phyloP scores from a whole-genome alignment of 2,888 invertebrate genomes.

The Stenotaenia linearis region DNA sequence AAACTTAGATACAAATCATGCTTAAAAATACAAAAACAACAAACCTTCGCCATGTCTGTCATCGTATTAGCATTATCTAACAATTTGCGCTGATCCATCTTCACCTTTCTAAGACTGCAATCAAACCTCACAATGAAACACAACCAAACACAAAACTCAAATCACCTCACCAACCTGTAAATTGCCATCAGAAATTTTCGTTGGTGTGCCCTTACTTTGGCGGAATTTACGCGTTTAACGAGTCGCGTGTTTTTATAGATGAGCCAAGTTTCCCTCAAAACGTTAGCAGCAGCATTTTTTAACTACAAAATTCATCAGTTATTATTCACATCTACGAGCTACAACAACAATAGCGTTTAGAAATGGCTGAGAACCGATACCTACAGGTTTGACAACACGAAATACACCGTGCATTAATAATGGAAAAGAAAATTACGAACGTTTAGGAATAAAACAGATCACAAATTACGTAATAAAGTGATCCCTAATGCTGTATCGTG shows the following conservation, averaged over 20 bases:
- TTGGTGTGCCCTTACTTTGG: conserved; percentile 95
- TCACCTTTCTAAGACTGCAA: conserved; percentile 90
- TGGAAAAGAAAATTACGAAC: not conserved
- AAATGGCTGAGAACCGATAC: not conserved
- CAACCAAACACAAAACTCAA: not conserved
- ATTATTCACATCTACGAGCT: not conserved
- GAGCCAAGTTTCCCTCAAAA: conserved; percentile 98
- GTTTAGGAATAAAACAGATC: not conserved
- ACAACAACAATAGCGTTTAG: too few relatives aligned
- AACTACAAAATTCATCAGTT: conserved; percentile 61
- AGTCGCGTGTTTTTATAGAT: conserved; percentile 99
- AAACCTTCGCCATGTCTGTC: conserved; percentile 98
- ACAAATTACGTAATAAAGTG: too few relatives aligned
- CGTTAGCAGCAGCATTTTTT: conserved; percentile 99
- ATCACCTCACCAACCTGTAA: conserved; percentile 79
- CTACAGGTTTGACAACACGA: not conserved
- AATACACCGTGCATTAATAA: not conserved
- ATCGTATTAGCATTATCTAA: conserved; percentile 99
- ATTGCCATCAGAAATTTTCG: conserved; percentile 98
- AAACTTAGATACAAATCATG: too few relatives aligned
- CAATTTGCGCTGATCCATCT: conserved; percentile 98
- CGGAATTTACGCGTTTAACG: conserved; percentile 92
- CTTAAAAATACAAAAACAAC: not conserved
- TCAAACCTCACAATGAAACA: not conserved
- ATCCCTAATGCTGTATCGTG: too few relatives aligned